Base-by-base conservation (phyloP, 1,140 invertebrate genomes). In the Dendrolimus punctatus region DNA sequence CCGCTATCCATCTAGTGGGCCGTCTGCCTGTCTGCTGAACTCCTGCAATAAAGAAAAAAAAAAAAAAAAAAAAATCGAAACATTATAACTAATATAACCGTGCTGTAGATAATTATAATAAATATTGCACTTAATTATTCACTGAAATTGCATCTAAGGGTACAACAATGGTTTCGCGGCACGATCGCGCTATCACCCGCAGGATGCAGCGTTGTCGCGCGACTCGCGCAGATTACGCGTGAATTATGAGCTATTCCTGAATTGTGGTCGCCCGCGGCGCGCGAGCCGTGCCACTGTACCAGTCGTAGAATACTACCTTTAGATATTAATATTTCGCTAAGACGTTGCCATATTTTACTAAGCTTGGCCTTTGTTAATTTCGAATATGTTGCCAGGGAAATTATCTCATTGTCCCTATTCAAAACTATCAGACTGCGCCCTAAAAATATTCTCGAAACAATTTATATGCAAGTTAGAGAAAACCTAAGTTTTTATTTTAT, bases 241-340 rank as follows among this genome's bases (percentile, higher is more conserved):
- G 69, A 75, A 58, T 75, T 70, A 75, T 72, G 72, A 72, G 63
- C 62, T 60, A 58, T 73, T 63, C 49, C 60, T 61, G 62, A 64
- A 60, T 57, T 60, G 58, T 57, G 55, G 51, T 53, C 55, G 61
- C 61, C 61, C 61, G 60, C 60, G 60, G 60, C 56, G 49, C 51
- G 36, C 54, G 51, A 46, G 40, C 46, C 44, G 49, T 43, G 53
- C 39, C 50, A n/a, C 42, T 40, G 47, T 44, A 42, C 23, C 23
- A 23, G 23, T 47, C 46, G 47, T 36, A 54, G 47, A 45, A 55
- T 58, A 36, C 44, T 55, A 9, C 49, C 46, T 45, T 51, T 60
- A 62, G 42, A 40, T 50, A 41, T 40, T 41, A 49, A 9, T 10
- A 46, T 10, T 36, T 38, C 46, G n/a, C 46, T 46, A 38, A 23